Conservation (phyloP, 2,113 vertebrate genomes). For the Microcebus murinus region DNA sequence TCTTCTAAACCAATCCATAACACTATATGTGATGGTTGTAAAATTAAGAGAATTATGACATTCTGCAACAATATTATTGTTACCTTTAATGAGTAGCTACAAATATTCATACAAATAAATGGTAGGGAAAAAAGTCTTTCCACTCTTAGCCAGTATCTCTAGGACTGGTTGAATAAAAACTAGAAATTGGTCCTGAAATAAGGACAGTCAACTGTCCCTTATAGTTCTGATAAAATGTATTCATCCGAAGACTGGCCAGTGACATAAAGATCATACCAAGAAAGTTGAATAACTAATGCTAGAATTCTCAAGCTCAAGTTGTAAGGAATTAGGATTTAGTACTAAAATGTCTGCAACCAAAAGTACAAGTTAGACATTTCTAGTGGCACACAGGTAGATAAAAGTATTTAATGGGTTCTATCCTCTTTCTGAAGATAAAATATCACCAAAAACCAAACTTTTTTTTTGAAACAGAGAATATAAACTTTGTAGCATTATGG, state of each 20-base stretch:
- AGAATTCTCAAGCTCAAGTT: neutral
- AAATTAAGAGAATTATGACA: neutral
- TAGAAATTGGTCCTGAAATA: neutral
- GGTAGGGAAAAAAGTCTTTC: neutral
- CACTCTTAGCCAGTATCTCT: neutral
- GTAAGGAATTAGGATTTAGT: neutral
- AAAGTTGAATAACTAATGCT: neutral
- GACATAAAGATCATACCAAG: neutral
- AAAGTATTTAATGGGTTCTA: neutral
- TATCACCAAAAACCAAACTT: neutral
- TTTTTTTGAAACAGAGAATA: neutral
- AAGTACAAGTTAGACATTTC: neutral
- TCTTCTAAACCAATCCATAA: neutral
- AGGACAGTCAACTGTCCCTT: neutral
- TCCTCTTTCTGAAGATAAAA: slow-evolving; percentile 31
- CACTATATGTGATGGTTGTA: neutral
- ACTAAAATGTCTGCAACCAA: neutral
- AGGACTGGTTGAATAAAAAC: neutral
- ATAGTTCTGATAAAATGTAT: neutral
- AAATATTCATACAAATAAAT: neutral
- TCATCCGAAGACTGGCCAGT: neutral
- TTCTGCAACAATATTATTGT: neutral
- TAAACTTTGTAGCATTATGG: neutral
- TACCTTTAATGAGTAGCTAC: neutral
- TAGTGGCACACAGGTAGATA: neutral